Conservation (phyloP, 2,797 vertebrate species). For the Varecia variegata region DNA sequence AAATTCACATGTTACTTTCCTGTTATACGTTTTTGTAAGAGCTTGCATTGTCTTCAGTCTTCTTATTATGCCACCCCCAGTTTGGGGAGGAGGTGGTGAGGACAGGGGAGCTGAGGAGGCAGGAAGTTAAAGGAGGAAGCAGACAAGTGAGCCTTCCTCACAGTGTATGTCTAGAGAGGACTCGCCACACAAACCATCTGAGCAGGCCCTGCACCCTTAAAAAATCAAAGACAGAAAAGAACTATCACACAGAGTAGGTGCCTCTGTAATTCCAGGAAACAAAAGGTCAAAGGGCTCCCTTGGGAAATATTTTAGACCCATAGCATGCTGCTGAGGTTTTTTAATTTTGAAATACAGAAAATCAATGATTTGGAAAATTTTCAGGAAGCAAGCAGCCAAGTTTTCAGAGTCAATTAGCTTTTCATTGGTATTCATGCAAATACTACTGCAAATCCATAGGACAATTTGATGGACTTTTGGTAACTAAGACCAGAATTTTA, state of each 20-base stretch:
- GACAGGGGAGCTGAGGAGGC: not conserved
- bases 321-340: conserved; percentile 30
- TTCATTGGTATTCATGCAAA: not conserved
- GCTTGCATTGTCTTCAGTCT: not conserved
- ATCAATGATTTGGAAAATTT: not conserved
- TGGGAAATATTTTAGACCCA: conserved; percentile 34
- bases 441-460: not conserved
- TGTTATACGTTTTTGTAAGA: conserved; percentile 34
- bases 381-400: not conserved
- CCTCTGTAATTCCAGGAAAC: not conserved
- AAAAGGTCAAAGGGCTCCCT: conserved; percentile 21
- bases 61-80: not conserved
- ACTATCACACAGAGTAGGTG: not conserved
- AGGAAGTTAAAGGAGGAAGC: not conserved
- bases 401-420: conserved; percentile 26
- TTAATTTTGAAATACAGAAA: conserved; percentile 21
- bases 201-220: not conserved
- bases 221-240: conserved; percentile 13
- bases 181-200: not conserved
- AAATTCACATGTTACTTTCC: conserved; percentile 22
- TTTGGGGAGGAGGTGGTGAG: not conserved
- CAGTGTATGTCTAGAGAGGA: not conserved
- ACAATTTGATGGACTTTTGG: not conserved
- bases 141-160: not conserved
- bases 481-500: conserved; percentile 30